Evolutionary conservation across 2,797 vertebrate genomes (phyloP), one percentile per base, ranked within the genome.

Genomic region (Sebastes matsubarae): DNA sequence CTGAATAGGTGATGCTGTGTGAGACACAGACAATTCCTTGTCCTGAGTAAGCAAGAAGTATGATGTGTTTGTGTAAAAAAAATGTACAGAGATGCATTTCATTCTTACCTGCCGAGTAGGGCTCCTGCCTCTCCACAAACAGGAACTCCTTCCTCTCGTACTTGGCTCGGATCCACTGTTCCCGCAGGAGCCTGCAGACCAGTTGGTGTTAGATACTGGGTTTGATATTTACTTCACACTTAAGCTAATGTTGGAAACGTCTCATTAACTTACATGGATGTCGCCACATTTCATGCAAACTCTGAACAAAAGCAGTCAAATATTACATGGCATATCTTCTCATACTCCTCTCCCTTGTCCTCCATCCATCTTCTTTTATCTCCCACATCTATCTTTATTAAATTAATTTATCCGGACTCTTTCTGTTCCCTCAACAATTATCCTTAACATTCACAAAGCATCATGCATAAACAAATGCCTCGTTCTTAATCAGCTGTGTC

Each of bases 151-250:
- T 96, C 58, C 97, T 96, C 76, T 98, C 97, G 0, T 98, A 98
- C 87, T 97, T 97, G 92, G 97, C 97, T 86, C 97, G 95, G 87
- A 98, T 97, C 97, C 97, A 98, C 84, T 98, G 97, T 67, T 98
- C 97, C 55, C 96, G 93, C 58, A 98, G 96, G 77, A 98, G 94
- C 67, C 97, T 98, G 94, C 6, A 72, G 78, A 88, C 86, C 25
- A 87, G 73, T 55, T 32, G 67, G 54, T 50, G 67, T 80, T 42
- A 79, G 42, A 81, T 16, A 38, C 38, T 50, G 60, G 32, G 42
- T 74, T 73, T 67, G 42, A 57, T 66, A 66, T 79, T 80, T 79
- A 80, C 63, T 52, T 79, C 55, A 79, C 71, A 60, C 69, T 75
- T 76, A 54, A 38, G 42, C 16, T 68, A 18, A 68, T 67, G 9